phyloP scores from a whole-genome alignment of 35 echinoderm and acorn worm species.

The Anneissia japonica region DNA sequence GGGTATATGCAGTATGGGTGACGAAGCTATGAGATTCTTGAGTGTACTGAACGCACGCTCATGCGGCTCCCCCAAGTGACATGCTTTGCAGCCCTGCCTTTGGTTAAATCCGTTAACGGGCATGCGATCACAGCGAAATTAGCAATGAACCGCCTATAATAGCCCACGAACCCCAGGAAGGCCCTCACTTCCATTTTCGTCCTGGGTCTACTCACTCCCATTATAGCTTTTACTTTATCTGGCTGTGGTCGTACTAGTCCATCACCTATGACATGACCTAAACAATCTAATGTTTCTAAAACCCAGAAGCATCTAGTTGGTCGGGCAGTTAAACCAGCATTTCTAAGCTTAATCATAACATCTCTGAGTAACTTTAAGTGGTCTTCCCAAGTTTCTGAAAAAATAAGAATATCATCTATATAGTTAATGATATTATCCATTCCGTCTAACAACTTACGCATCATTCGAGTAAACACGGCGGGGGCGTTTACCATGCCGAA shows the following conservation, averaged over 20 bases:
- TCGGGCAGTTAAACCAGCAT: slow-evolving; percentile 6
- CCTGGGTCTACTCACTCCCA: neutral
- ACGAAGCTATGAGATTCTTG: neutral
- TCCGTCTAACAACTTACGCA: neutral
- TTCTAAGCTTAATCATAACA: neutral
- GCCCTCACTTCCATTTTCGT: slow-evolving; percentile 27
- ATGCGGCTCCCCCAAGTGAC: slow-evolving; percentile 11
- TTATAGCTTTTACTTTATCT: slow-evolving; percentile 8
- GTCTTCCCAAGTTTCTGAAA: neutral
- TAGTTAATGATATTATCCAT: slow-evolving; percentile 1
- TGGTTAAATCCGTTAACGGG: slow-evolving; percentile 6
- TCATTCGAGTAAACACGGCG: slow-evolving; percentile 25
- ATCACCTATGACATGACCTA: slow-evolving; percentile 14
- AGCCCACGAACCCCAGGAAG: slow-evolving; percentile 18
- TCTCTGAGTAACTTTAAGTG: slow-evolving; percentile 4
- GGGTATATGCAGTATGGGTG: slow-evolving; percentile 13
- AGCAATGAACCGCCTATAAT: slow-evolving; percentile 39
- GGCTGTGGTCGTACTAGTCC: slow-evolving; percentile 11
- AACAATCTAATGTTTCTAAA: slow-evolving; percentile 2
- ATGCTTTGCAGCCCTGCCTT: neutral
- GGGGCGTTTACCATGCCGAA: slow-evolving; percentile 21
- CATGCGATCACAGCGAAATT: slow-evolving; percentile 11
- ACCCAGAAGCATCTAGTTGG: slow-evolving; percentile 21
- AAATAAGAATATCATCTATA: slow-evolving; percentile 21
- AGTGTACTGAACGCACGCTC: neutral